A percentile compares a stretch with the other conserved stretches of the same genome.
phyloP scores from a whole-genome alignment of 2,113 vertebrate genomes.

The Rhizomys pruinosus region DNA sequence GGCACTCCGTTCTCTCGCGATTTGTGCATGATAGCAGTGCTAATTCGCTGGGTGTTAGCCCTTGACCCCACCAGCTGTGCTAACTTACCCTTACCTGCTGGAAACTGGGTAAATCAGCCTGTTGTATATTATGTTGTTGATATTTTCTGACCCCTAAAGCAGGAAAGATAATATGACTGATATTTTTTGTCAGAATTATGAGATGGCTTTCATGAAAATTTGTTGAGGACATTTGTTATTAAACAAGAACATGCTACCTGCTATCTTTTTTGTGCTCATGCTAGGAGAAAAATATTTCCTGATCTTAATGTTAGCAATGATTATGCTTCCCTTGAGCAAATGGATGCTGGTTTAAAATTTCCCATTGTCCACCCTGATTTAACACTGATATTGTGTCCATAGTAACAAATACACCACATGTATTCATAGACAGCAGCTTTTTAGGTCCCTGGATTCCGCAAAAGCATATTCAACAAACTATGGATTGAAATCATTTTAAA shows the following conservation, averaged over 20 bases:
- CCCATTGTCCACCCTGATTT: background rate
- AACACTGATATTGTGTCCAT: background rate
- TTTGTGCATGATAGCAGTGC: background rate
- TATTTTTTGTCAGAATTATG: constrained; percentile 25
- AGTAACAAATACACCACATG: background rate
- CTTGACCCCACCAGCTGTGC: background rate
- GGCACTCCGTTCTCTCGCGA: background rate
- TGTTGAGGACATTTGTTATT: background rate
- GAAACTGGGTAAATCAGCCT: background rate
- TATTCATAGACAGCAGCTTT: background rate
- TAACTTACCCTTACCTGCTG: background rate
- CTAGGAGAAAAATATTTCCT: background rate
- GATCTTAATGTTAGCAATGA: background rate
- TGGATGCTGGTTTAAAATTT: background rate
- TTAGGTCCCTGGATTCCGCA: too few species aligned
- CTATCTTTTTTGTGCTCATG: background rate
- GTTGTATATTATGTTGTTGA: background rate
- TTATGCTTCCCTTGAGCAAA: background rate
- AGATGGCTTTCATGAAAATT: background rate
- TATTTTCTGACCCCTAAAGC: background rate
- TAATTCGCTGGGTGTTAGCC: background rate
- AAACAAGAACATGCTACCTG: background rate
- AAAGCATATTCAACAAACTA: background rate
- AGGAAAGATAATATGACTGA: background rate
- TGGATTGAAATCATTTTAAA: background rate